Evolutionary conservation across 2,113 vertebrate genomes (phyloP), one percentile per base, ranked within the genome.

Genomic region (Lepidothrix coronata): DNA sequence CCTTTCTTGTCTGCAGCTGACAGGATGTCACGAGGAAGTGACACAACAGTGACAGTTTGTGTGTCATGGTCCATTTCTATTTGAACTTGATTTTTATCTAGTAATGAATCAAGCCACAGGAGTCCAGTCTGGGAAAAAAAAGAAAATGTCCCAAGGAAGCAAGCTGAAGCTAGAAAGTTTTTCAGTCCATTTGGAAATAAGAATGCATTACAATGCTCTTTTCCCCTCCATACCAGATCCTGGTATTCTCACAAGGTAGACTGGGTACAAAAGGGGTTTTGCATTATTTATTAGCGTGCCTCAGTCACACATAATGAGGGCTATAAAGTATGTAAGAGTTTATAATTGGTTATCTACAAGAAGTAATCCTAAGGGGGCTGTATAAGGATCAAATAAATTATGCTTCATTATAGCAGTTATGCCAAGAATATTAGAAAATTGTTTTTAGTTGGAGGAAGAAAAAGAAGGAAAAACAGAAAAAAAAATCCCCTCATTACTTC

Each of bases 341-440:
- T 97, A 62, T 97, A 97, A 97, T 97, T 96, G 95, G 63, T 93
- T 95, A 48, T 95, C 84, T 94, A 63, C 80, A 96, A 91, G 72
- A 91, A 93, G 57, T 83, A 95, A 93, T 96, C 96, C 94, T 94
- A 39, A 85, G 95, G 92, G 93, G 81, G 46, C 65, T 89, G n/a
- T 95, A 65, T 90, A 96, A 96, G 79, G 84, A 96, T 95, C 89
- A 95, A 96, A 97, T 97, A 95, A 97, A 96, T 97, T 96, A 93
- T 41, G 74, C 87, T 95, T 97, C 93, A 95, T 97, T 97, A 96
- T 92, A 96, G 70, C 95, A 92, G 95, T 96, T 96, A 94, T 90
- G 80, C 55, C 85, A 96, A 55, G 62, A 89, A 95, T 95, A 96
- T 94, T 96, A 91, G 89, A 92, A 94, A 95, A 94, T 63, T 96